Evolutionary conservation across 2,113 vertebrate species (phyloP).

Genomic region (Ptyas mucosa): DNA sequence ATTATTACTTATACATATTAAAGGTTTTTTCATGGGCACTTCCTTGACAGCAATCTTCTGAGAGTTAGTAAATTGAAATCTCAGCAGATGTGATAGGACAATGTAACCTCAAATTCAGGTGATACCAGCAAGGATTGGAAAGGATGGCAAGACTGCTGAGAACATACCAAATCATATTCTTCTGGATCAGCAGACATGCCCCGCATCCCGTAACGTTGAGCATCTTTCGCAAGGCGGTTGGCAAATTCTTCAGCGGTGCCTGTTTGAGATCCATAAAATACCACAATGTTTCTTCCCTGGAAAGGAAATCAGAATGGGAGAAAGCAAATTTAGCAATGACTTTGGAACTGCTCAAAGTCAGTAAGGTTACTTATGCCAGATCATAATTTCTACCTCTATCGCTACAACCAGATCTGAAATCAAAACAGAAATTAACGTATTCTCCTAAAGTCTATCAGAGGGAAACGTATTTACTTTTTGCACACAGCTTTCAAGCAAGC

Average conservation of each 20-base stretch:
- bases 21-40: neutral
- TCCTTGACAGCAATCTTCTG: neutral
- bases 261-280: conserved; percentile 97
- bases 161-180: conserved; percentile 90
- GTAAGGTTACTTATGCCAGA: neutral
- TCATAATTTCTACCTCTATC: neutral
- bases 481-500: neutral
- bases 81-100: neutral
- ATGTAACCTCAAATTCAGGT: no score
- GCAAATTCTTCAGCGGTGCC: conserved; percentile 95
- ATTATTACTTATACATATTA: neutral
- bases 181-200: conserved; percentile 95
- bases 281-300: conserved; percentile 89
- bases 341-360: neutral
- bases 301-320: neutral
- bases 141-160: fast-evolving
- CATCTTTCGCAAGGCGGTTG: conserved; percentile 91
- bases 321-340: neutral
- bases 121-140: neutral
- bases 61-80: neutral
- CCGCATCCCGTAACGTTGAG: conserved; percentile 93
- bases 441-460: neutral
- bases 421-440: neutral
- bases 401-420: neutral
- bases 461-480: neutral